Evolutionary conservation across 2,113 vertebrate genomes (phyloP).

Genomic region (Paramormyrops kingsleyae): DNA sequence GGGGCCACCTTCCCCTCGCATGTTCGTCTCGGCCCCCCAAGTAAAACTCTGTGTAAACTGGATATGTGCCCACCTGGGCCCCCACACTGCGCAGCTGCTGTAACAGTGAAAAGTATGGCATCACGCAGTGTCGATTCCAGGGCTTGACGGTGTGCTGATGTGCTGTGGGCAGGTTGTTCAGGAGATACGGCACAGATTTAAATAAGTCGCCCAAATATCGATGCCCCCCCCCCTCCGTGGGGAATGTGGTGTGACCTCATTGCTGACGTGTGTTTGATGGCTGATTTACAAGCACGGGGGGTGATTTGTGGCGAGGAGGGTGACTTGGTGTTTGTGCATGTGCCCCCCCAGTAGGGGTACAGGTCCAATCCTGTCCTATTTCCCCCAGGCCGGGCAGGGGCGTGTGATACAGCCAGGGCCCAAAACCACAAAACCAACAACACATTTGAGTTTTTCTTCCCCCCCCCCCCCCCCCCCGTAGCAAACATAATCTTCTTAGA

Average conservation of each 20-base stretch:
- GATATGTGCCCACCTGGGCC: neutral
- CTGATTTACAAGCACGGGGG: neutral
- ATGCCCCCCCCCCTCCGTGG: neutral
- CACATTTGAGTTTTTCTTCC: neutral
- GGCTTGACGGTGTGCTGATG: neutral
- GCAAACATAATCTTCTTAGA: neutral
- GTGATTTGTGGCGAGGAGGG: neutral
- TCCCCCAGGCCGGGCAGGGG: neutral
- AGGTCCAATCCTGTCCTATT: neutral
- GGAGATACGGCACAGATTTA: neutral
- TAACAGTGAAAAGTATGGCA: neutral
- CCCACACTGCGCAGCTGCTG: neutral
- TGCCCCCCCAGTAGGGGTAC: neutral
- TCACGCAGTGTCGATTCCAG: neutral
- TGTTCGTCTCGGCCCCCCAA: neutral
- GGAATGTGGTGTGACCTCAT: neutral
- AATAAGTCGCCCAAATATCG: neutral
- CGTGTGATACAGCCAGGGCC: neutral
- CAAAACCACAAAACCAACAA: neutral
- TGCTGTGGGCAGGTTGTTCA: neutral
- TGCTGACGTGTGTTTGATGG: neutral
- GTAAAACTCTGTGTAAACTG: neutral
- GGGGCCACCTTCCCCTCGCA: neutral
- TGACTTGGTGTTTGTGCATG: neutral
- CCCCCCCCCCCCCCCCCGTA: neutral